These are phyloP conservation scores for Lepus americanus DNA, from an alignment of 2,113 vertebrate genomes.

Conservation along the genomic window DNA sequence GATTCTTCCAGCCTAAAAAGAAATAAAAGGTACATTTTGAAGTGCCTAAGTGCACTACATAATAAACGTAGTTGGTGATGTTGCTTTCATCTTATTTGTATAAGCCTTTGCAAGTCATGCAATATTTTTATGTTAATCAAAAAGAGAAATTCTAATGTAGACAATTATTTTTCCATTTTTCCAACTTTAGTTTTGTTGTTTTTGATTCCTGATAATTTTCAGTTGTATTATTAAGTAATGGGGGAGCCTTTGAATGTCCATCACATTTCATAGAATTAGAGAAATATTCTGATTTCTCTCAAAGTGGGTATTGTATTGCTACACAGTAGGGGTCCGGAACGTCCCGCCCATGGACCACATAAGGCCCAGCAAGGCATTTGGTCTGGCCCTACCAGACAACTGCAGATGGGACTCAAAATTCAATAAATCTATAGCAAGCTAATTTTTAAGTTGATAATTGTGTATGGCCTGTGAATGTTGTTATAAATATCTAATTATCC, in stretches of 20 bases:
- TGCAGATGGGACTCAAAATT: too few species aligned
- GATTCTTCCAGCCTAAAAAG: neutral
- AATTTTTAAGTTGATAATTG: too few species aligned
- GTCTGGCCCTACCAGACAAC: too few species aligned
- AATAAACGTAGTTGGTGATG: conserved; percentile 10
- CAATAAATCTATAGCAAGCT: too few species aligned
- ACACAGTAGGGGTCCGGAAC: neutral
- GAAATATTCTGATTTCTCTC: conserved; percentile 21
- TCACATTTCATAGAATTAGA: conserved; percentile 36
- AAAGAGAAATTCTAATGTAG: neutral
- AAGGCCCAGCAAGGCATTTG: too few species aligned
- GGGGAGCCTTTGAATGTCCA: neutral
- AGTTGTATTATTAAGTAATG: conserved; percentile 57
- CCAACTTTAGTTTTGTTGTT: conserved; percentile 45
- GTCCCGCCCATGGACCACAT: too few species aligned
- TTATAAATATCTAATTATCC: too few species aligned
- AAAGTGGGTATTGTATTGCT: conserved; percentile 7
- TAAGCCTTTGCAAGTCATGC: conserved; percentile 16
- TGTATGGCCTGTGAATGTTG: too few species aligned
- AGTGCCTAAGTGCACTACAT: conserved; percentile 32
- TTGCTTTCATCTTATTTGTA: conserved; percentile 28
- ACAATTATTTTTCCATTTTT: conserved; percentile 44
- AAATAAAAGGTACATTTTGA: neutral
- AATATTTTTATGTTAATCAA: conserved; percentile 49
- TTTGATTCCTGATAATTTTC: conserved; percentile 41